Percentiles rank a stretch among this genome's conserved stretches.
These are phyloP conservation scores for Tokudaia tokunoshimensis DNA, from an alignment of 2,797 vertebrate species.

Conservation along the genomic window DNA sequence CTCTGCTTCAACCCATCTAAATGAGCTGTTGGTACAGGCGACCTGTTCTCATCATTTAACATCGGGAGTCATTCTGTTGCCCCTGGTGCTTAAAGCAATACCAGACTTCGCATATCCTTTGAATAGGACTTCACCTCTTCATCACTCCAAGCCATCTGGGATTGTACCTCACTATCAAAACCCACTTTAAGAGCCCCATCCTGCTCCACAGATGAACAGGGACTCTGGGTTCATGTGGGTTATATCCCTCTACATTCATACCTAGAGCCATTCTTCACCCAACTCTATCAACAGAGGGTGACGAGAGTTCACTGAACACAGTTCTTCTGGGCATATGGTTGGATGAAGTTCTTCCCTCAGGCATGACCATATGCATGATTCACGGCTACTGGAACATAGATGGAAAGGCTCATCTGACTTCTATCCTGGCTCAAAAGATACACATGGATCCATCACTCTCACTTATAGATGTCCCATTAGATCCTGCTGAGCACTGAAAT, in stretches of 20 bases:
- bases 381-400: neutral
- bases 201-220: neutral
- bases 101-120: neutral
- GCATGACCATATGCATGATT: neutral
- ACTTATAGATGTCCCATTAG: neutral
- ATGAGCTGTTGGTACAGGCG: neutral
- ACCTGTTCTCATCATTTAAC: neutral
- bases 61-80: neutral
- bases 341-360: neutral
- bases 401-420: neutral
- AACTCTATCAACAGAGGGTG: neutral
- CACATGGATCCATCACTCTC: neutral
- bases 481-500: neutral
- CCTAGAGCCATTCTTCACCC: neutral
- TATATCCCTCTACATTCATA: neutral
- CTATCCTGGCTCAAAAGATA: neutral
- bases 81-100: neutral
- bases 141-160: neutral
- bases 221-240: neutral
- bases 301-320: neutral
- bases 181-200: neutral
- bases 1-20: neutral
- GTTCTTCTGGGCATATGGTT: neutral
- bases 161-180: neutral
- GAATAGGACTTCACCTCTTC: neutral